Evolutionary conservation across 2,797 vertebrate genomes (phyloP), one percentile per base, ranked within the genome.

Genomic region (Eulemur rubriventer): DNA sequence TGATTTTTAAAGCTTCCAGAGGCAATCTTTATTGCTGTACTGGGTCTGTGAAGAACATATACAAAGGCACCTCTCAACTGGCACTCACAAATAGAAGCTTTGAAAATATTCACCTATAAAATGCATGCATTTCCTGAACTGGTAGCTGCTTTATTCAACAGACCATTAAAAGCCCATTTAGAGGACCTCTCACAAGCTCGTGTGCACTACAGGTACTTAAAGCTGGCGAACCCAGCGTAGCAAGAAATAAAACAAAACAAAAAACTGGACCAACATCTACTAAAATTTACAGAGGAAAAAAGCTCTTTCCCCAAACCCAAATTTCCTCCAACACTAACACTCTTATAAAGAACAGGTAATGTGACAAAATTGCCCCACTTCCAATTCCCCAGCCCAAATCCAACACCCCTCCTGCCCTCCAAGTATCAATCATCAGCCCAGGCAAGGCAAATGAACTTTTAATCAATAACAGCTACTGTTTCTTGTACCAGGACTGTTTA

Each of bases 401-500:
- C 96, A 98, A 94, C 97, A 96, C 97, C 97, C 97, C 97, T 98
- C 91, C 91, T 96, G 95, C 97, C 95, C 95, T 98, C 97, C 38
- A 98, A 98, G 88, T 97, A 98, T 98, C 98, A 98, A 97, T 98
- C 98, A 98, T 98, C 98, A 97, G 95, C 95, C 98, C 97, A 98
- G 97, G 98, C 98, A 97, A 97, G 96, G 98, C 97, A 98, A 98
- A 98, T 98, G 98, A 98, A 98, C 97, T 98, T 98, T 98, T 98
- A 99, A 99, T 98, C 98, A 98, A 98, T 98, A 99, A 98, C 98
- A 99, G 98, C 98, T 99, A 98, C 98, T 97, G 98, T 98, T 99
- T 98, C 98, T 98, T 99, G 98, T 98, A 98, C 98, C 0, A 16
- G 97, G 97, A 97, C 98, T 99, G 98, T 98, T 98, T 98, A 98